Percentiles rank a stretch among this genome's conserved stretches.
Conservation (phyloP, 2,113 vertebrate species). For the Rallus limicola region DNA sequence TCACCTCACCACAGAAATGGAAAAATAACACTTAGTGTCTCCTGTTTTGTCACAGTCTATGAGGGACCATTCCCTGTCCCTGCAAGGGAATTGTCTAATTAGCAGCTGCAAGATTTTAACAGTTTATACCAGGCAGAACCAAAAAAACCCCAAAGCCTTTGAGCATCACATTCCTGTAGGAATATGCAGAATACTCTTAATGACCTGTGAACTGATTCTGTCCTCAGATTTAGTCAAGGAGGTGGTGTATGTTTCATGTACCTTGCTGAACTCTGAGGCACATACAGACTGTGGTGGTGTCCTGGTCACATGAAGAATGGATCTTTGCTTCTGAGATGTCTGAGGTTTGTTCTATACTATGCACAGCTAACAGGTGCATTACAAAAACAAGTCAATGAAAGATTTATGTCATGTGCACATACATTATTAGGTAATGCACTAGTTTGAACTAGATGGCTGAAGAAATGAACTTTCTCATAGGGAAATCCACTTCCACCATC, state of each 20-base stretch:
- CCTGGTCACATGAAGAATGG: not conserved
- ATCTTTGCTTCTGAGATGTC: not conserved
- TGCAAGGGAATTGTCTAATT: not conserved
- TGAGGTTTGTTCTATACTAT: not conserved
- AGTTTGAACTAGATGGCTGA: not conserved
- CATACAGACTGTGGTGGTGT: not conserved
- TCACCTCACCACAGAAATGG: not conserved
- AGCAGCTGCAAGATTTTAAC: not conserved
- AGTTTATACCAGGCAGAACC: not conserved
- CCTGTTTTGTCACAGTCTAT: not conserved
- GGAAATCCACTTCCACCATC: not conserved
- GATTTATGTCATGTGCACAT: not conserved
- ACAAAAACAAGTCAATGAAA: not conserved
- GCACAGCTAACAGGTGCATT: not conserved
- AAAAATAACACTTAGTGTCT: not conserved
- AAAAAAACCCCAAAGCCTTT: not conserved
- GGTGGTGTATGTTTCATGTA: not conserved
- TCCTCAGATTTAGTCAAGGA: not conserved
- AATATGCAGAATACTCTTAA: not conserved
- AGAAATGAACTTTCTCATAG: not conserved
- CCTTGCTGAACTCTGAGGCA: not conserved
- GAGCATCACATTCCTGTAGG: not conserved
- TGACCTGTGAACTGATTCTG: not conserved
- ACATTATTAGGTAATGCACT: not conserved
- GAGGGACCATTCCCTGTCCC: not conserved